These are phyloP conservation scores for Linnaemya tessellans DNA, from an alignment of 2,888 invertebrate genomes.

Conservation along the genomic window DNA sequence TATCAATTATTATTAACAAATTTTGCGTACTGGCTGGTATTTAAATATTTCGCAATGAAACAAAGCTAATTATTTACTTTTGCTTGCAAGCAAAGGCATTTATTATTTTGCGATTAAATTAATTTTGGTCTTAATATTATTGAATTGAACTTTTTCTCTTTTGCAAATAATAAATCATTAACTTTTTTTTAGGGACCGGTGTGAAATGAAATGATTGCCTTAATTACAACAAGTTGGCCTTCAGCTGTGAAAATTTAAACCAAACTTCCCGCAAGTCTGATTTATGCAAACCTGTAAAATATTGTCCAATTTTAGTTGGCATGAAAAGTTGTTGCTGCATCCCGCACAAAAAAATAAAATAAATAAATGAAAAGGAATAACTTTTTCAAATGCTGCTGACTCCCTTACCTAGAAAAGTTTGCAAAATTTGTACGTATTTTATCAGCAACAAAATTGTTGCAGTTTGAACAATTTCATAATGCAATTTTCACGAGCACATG, in stretches of 20 bases:
- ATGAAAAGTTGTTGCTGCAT: slow-evolving; percentile 1
- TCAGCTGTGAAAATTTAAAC: slow-evolving; percentile 11
- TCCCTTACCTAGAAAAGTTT: background rate
- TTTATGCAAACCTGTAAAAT: slow-evolving; percentile 36
- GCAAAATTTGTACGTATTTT: background rate
- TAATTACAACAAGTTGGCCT: background rate
- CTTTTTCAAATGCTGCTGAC: slow-evolving; percentile 6
- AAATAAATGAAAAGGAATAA: background rate
- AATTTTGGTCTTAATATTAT: background rate
- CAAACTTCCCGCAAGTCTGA: slow-evolving; percentile 4
- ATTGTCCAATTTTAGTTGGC: slow-evolving; percentile 17
- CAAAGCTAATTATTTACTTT: too few relatives aligned
- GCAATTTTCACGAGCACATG: slow-evolving; percentile 28
- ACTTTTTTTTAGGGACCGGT: background rate
- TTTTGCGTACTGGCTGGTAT: background rate
- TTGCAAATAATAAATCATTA: slow-evolving; percentile 6
- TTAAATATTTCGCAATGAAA: too few relatives aligned
- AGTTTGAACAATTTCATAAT: slow-evolving; percentile 38
- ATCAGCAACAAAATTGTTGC: background rate
- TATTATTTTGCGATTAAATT: background rate
- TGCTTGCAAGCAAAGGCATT: too few relatives aligned
- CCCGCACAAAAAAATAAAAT: background rate
- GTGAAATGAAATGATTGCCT: background rate
- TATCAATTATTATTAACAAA: background rate
- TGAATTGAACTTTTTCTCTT: background rate